Percentiles rank a stretch among this genome's conserved stretches.
phyloP scores from a whole-genome alignment of 2,888 invertebrate species.

The Lepidochitona cinerea region DNA sequence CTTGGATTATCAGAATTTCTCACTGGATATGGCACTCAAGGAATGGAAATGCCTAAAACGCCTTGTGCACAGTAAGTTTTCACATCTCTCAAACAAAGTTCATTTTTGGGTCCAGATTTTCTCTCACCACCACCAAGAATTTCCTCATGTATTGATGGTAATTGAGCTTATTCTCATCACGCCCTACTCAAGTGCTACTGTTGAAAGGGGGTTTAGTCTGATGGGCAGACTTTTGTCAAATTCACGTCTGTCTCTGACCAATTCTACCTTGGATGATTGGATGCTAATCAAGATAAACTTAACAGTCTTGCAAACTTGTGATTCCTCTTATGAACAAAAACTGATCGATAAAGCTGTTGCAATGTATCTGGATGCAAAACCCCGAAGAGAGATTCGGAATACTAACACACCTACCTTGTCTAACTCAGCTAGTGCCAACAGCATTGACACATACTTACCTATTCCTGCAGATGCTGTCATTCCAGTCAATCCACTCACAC shows the following conservation, averaged over 20 bases:
- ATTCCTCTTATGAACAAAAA: too few relatives aligned
- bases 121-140: background rate
- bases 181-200: background rate
- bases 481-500: too few relatives aligned
- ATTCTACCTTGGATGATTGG: background rate
- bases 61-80: background rate
- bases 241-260: too few relatives aligned
- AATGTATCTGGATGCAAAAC: too few relatives aligned
- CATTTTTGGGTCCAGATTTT: background rate
- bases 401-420: too few relatives aligned
- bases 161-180: background rate
- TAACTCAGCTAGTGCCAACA: too few relatives aligned
- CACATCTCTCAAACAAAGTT: background rate
- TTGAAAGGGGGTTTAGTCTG: background rate
- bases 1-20: background rate
- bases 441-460: too few relatives aligned
- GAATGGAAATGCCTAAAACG: background rate
- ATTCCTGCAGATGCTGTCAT: too few relatives aligned
- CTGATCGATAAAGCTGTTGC: too few relatives aligned
- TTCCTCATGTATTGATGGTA: background rate
- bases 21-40: background rate
- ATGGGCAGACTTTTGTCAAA: background rate
- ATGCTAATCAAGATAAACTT: background rate
- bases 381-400: too few relatives aligned
- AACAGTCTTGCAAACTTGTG: too few relatives aligned